A percentile compares a stretch with the other conserved stretches of the same genome.
phyloP scores from a whole-genome alignment of 2,797 vertebrate species.

The Etheostoma perlongum region DNA sequence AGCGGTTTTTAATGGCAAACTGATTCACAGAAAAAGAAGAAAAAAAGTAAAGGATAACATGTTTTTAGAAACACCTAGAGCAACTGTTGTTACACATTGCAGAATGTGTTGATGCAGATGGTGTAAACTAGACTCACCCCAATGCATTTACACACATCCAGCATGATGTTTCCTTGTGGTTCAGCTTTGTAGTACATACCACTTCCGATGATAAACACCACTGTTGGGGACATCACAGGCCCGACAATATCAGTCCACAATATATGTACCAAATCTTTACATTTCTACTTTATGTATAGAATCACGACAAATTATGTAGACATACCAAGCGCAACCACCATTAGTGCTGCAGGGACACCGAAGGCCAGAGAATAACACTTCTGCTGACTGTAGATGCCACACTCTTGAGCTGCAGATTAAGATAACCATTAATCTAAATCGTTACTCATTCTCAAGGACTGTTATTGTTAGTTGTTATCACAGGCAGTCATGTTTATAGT shows the following conservation, averaged over 20 bases:
- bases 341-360: slow-evolving; percentile 93
- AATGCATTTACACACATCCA: slow-evolving; percentile 90
- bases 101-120: slow-evolving; percentile 12
- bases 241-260: slow-evolving; percentile 15
- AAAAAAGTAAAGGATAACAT: neutral
- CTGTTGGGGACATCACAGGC: slow-evolving; percentile 73
- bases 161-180: slow-evolving; percentile 94
- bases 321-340: slow-evolving; percentile 90
- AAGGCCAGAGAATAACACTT: slow-evolving; percentile 95
- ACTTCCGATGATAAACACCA: slow-evolving; percentile 92
- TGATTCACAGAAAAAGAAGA: slow-evolving; percentile 50
- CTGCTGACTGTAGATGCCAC: slow-evolving; percentile 88
- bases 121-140: slow-evolving; percentile 82
- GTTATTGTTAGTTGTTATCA: slow-evolving; percentile 3
- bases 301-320: neutral
- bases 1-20: slow-evolving; percentile 95
- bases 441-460: neutral
- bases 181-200: slow-evolving; percentile 92
- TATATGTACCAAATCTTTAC: neutral
- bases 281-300: neutral
- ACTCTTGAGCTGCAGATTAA: slow-evolving; percentile 85
- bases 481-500: neutral
- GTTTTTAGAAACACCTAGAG: slow-evolving; percentile 1
- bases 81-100: neutral
- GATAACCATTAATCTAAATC: slow-evolving; percentile 5